These are phyloP conservation scores for Hipparchia sbordonii DNA, from an alignment of 2,888 invertebrate genomes.

Conservation along the genomic window DNA sequence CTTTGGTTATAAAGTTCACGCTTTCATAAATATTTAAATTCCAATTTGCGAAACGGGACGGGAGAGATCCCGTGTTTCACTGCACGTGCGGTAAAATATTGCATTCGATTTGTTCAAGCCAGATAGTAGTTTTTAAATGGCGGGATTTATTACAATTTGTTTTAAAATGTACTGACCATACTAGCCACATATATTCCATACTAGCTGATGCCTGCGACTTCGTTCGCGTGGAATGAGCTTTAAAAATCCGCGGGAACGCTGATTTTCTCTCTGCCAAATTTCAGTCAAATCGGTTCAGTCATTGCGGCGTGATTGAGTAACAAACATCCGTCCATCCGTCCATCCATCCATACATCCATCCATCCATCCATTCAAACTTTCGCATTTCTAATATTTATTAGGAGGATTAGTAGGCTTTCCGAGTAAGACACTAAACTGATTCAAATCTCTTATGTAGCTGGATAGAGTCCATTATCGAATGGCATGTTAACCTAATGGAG, in stretches of 20 bases:
- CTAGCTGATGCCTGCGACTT: too few relatives aligned
- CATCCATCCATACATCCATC: too few relatives aligned
- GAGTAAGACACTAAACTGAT: not conserved
- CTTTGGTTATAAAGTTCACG: not conserved
- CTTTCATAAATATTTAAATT: slow-evolving; percentile 12
- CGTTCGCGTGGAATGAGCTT: too few relatives aligned
- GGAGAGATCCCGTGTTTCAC: not conserved
- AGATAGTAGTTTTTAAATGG: not conserved
- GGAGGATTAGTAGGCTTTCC: not conserved
- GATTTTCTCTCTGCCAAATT: too few relatives aligned
- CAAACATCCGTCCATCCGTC: too few relatives aligned
- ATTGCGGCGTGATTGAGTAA: too few relatives aligned
- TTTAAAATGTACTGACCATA: not conserved
- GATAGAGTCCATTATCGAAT: not conserved
- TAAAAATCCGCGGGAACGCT: not conserved
- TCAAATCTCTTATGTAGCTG: not conserved
- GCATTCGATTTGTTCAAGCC: not conserved
- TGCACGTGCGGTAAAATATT: slow-evolving; percentile 1
- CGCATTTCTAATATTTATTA: not conserved
- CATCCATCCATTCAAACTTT: too few relatives aligned
- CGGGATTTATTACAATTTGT: not conserved
- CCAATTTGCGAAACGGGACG: not conserved
- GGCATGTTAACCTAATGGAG: slow-evolving; percentile 1
- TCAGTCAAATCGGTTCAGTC: too few relatives aligned
- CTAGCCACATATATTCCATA: not conserved